These are phyloP conservation scores for Asteroscopus sphinx DNA, from an alignment of 2,888 invertebrate genomes.

Conservation along the genomic window DNA sequence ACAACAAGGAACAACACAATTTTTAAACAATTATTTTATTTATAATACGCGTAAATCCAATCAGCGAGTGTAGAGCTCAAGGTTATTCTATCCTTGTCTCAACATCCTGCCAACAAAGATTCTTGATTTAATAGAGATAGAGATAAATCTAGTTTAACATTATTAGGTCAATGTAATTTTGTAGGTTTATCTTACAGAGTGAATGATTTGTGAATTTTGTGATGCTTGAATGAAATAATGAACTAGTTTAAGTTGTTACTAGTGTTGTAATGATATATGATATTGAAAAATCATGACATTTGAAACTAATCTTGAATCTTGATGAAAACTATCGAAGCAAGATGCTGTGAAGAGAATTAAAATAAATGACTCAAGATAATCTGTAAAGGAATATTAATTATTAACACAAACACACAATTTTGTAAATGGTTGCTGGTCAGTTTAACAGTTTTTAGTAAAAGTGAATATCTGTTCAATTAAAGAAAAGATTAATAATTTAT, in stretches of 20 bases:
- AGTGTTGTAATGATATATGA: slow-evolving; percentile 33
- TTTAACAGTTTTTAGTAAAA: too few relatives aligned
- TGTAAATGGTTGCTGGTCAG: too few relatives aligned
- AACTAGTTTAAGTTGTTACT: slow-evolving; percentile 20
- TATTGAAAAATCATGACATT: not conserved
- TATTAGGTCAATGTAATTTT: slow-evolving; percentile 31
- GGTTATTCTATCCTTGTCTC: slow-evolving; percentile 36
- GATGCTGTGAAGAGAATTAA: too few relatives aligned
- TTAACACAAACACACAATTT: too few relatives aligned
- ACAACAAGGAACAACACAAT: slow-evolving; percentile 18
- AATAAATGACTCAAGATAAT: too few relatives aligned
- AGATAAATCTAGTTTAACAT: slow-evolving; percentile 2
- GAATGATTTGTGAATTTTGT: slow-evolving; percentile 33
- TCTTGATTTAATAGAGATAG: slow-evolving; percentile 9
- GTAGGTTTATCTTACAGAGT: slow-evolving; percentile 31
- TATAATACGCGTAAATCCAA: slow-evolving; percentile 15
- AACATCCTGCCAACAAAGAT: not conserved
- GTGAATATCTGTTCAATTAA: too few relatives aligned
- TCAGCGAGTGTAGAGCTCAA: slow-evolving; percentile 1
- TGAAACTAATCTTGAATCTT: not conserved
- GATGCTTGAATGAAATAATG: slow-evolving; percentile 21
- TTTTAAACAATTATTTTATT: slow-evolving; percentile 4
- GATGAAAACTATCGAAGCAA: too few relatives aligned
- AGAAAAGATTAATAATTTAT: not conserved
- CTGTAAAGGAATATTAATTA: too few relatives aligned